These are phyloP conservation scores for Hormaphis cornu DNA, from an alignment of 1,140 invertebrate species.

Conservation along the genomic window DNA sequence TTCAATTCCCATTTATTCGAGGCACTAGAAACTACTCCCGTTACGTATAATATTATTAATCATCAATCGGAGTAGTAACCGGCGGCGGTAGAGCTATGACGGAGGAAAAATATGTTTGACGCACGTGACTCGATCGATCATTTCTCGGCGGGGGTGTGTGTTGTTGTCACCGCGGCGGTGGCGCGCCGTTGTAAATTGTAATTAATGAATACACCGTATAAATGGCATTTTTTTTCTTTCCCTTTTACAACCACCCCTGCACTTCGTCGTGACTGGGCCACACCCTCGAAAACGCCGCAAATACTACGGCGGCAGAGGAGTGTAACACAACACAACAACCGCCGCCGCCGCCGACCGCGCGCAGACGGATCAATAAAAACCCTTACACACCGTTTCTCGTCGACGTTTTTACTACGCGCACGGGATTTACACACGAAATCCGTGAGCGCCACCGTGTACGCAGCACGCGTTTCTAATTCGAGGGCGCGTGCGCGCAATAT, in stretches of 20 bases:
- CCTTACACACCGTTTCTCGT: background rate
- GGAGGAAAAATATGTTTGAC: constrained; percentile 4
- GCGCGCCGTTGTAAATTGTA: background rate
- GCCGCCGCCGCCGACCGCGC: background rate
- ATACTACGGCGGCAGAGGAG: background rate
- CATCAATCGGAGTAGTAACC: background rate
- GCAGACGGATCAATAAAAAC: constrained; percentile 30
- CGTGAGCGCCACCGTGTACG: background rate
- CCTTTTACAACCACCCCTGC: background rate
- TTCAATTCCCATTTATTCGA: too few species aligned
- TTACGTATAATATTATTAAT: constrained; percentile 20
- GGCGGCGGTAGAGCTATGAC: too few species aligned
- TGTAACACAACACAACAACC: background rate
- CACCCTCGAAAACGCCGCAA: background rate
- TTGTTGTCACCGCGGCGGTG: background rate
- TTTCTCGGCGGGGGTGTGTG: background rate
- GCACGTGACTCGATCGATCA: constrained; percentile 15
- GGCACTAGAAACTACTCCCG: background rate
- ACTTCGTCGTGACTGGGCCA: background rate
- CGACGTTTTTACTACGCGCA: background rate
- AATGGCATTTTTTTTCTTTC: background rate
- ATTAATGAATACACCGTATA: constrained; percentile 19
- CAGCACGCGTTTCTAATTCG: too few species aligned
- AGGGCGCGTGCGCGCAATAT: background rate
- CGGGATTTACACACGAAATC: background rate